These are phyloP conservation scores for Bubalus kerabau DNA, from an alignment of 2,113 vertebrate genomes.

Conservation along the genomic window DNA sequence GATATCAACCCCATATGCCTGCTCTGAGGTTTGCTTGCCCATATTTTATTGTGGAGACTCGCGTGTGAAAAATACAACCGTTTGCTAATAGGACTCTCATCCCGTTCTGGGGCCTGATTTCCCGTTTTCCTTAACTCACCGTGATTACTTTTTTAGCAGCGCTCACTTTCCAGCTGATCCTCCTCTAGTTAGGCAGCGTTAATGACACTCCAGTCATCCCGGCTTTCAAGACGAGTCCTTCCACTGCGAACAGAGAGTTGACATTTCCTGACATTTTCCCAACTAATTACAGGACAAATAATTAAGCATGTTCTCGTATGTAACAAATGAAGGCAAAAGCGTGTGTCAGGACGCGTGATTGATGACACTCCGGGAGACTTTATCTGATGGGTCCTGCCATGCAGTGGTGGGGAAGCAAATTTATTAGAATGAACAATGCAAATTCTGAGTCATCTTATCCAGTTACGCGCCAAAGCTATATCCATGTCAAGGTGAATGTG, in stretches of 20 bases:
- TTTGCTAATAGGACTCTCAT: constrained; percentile 94
- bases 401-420: constrained; percentile 95
- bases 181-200: constrained; percentile 98
- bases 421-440: constrained; percentile 99
- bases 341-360: constrained; percentile 98
- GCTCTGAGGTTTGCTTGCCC: constrained; percentile 77
- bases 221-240: constrained; percentile 98
- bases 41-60: constrained; percentile 68
- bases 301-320: constrained; percentile 99
- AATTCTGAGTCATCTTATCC: constrained; percentile 99
- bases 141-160: constrained; percentile 96
- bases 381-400: constrained; percentile 99
- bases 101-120: constrained; percentile 89
- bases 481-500: constrained; percentile 99
- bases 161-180: constrained; percentile 92
- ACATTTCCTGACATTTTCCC: constrained; percentile 99
- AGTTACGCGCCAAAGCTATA: constrained; percentile 99
- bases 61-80: constrained; percentile 85
- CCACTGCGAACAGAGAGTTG: constrained; percentile 97
- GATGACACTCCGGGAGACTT: constrained; percentile 99
- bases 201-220: constrained; percentile 99
- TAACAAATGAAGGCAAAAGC: constrained; percentile 99
- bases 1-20: not conserved
- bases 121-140: constrained; percentile 88
- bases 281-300: constrained; percentile 99